Conservation (phyloP, 2,113 vertebrate species). For the Pithys albifrons region DNA sequence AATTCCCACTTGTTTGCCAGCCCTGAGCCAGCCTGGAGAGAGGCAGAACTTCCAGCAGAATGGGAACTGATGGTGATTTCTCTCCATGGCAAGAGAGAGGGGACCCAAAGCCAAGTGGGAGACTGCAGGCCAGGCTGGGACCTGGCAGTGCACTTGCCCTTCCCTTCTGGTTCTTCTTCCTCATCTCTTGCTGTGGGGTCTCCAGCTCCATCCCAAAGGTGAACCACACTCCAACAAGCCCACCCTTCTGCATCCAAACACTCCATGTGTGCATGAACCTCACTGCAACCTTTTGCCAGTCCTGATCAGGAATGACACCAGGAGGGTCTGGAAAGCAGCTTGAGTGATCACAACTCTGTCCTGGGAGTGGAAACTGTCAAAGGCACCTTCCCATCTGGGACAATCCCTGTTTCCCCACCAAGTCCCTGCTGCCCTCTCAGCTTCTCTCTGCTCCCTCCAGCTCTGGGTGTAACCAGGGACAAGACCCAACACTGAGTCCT, state of each 20-base stretch:
- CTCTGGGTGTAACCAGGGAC: rapidly evolving
- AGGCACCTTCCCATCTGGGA: background rate
- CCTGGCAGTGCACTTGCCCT: background rate
- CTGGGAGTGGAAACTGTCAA: background rate
- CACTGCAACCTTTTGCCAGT: background rate
- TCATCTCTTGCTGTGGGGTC: background rate
- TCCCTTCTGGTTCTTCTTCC: background rate
- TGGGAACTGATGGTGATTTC: background rate
- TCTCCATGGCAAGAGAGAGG: background rate
- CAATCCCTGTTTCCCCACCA: background rate
- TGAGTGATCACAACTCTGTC: rapidly evolving
- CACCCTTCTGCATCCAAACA: background rate
- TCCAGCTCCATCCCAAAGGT: background rate
- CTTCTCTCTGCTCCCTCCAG: background rate
- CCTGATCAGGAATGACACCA: background rate
- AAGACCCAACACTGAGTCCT: rapidly evolving
- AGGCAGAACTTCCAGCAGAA: background rate
- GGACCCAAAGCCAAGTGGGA: background rate
- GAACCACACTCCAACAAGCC: background rate
- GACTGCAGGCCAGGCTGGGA: background rate
- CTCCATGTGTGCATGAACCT: background rate
- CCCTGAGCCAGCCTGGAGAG: background rate
- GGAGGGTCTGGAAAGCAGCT: background rate
- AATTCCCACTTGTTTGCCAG: rapidly evolving
- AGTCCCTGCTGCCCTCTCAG: background rate